Evolutionary conservation across 2,113 vertebrate species (phyloP).

Genomic region (Pandion haliaetus): DNA sequence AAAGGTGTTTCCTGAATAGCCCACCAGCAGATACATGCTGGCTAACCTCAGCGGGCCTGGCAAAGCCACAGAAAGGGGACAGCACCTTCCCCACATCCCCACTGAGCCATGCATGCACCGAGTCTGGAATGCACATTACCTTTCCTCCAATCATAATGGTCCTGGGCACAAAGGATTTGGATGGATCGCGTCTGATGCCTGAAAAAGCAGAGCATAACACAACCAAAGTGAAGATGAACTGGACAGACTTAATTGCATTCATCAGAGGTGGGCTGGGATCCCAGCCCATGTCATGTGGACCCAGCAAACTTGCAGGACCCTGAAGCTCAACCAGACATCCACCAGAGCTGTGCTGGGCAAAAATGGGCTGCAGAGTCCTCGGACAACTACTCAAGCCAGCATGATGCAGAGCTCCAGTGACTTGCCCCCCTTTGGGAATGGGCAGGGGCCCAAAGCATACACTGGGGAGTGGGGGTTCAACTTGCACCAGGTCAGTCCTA

Average conservation of each 20-base stretch:
- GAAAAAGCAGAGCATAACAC: background rate
- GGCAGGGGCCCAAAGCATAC: background rate
- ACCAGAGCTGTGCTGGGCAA: background rate
- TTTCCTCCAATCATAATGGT: conserved; percentile 89
- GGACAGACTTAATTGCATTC: background rate
- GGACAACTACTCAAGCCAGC: background rate
- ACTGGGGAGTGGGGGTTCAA: background rate
- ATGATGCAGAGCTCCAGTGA: background rate
- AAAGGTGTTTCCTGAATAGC: background rate
- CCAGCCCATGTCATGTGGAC: background rate
- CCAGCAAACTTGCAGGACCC: background rate
- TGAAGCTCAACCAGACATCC: background rate
- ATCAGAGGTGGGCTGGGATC: background rate
- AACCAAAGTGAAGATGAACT: background rate
- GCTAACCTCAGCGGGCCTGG: background rate
- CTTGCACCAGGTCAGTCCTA: background rate
- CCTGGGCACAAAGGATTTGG: conserved; percentile 83
- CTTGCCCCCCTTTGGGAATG: background rate
- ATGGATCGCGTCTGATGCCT: conserved; percentile 86
- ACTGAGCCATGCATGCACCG: accelerated
- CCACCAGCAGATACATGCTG: background rate
- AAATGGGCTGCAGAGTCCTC: background rate
- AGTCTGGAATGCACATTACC: conserved; percentile 44
- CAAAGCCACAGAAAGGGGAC: background rate
- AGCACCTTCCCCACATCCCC: background rate